A percentile compares a stretch with the other conserved stretches of the same genome.
These are phyloP conservation scores for Lichenostomus cassidix DNA, from an alignment of 2,113 vertebrate genomes.

Conservation along the genomic window DNA sequence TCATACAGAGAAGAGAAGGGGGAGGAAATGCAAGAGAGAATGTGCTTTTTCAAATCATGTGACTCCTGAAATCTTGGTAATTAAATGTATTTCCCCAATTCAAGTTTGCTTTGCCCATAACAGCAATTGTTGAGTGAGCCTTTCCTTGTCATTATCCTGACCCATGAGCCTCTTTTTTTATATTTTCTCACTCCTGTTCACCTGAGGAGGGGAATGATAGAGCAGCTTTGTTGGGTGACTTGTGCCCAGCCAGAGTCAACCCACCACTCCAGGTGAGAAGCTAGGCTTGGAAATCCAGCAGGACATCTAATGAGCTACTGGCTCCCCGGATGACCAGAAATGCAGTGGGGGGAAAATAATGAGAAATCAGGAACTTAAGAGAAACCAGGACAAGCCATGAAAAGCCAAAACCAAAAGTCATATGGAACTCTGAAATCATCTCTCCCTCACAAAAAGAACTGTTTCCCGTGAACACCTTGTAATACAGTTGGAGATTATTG, in stretches of 20 bases:
- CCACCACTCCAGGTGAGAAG: not conserved
- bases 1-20: not conserved
- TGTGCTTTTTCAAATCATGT: not conserved
- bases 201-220: not conserved
- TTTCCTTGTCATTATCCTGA: not conserved
- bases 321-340: not conserved
- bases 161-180: accelerated
- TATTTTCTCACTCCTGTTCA: not conserved
- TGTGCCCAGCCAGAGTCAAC: not conserved
- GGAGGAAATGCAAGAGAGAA: not conserved
- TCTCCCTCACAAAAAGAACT: not conserved
- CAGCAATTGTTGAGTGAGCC: not conserved
- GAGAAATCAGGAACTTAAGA: not conserved
- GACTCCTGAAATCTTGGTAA: not conserved
- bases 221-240: not conserved
- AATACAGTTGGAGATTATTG: not conserved
- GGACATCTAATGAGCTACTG: not conserved
- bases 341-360: not conserved
- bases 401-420: not conserved
- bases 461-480: not conserved
- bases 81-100: not conserved
- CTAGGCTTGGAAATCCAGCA: not conserved
- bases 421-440: not conserved
- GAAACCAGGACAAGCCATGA: not conserved
- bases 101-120: not conserved